Base-by-base conservation (phyloP, 2,113 vertebrate genomes). In the Urocitellus parryii region DNA sequence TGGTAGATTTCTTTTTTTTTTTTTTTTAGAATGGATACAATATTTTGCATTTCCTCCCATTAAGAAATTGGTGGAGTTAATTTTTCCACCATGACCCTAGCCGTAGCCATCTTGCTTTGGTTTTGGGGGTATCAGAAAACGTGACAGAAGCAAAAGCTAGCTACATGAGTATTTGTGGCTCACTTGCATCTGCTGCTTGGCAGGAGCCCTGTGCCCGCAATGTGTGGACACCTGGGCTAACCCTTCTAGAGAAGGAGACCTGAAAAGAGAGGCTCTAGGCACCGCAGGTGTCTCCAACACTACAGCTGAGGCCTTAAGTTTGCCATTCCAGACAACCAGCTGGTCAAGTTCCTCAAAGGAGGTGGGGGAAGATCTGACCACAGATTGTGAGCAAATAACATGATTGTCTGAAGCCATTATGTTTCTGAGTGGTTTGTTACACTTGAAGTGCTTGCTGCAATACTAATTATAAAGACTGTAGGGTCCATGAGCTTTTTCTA, bases 371-470 rank as follows among this genome's bases (percentile, higher is more conserved):
- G 24, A 77, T 39, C 18, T 88, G 82, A 48, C 34, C 45, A 74
- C 12, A 74, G 78, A 81, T 13, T 74, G 34, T 56, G 25, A 88
- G 77, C 37, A 78, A 90, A 85, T 45, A 39, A 39, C 65, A 90
- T 20, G 7, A 61, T n/a, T 25, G 7, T 20, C 67, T 92, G 56
- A 70, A 72, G 29, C n/a, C 24, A 34, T 18, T 80, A 48, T 45
- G 4, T 27, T 79, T 63, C 9, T 9, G 34, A 53, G 73, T 37
- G 29, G 39, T 58, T 67, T 25, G 29, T 56, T 9, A 77, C 20
- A 51, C 48, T 85, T 94, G 84, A 80, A 63, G 51, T 70, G 85
- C 45, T 70, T 81, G 53, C 25, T 73, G 78, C 39, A 61, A 22
- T 22, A 42, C 39, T 83, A 53, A 94, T 37, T 39, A 48, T 27